Conservation (phyloP, 1,140 invertebrate species). For the Rhyacophila brunnea region DNA sequence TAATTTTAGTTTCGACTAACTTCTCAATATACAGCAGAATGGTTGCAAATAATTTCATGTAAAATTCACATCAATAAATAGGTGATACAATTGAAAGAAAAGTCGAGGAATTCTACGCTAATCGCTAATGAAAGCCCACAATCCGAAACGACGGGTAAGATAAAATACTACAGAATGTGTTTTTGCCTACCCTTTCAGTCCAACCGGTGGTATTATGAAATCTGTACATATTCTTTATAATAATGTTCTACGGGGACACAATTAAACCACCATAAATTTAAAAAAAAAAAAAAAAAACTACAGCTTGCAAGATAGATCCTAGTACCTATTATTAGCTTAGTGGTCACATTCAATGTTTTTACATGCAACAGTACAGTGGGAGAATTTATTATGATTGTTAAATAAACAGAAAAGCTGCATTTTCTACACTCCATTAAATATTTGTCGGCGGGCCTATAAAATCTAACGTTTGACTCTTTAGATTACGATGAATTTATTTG, state of each 20-base stretch:
- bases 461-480: not conserved
- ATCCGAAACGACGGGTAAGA: not conserved
- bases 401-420: constrained; percentile 1
- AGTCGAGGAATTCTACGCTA: not conserved
- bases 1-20: no score
- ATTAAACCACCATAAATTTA: constrained; percentile 30
- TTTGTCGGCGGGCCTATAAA: not conserved
- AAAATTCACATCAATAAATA: no score
- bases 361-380: constrained; percentile 20
- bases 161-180: not conserved
- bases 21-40: no score
- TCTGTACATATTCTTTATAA: constrained; percentile 23
- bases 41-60: no score
- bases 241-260: constrained; percentile 18
- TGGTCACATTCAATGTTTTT: constrained; percentile 27
- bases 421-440: not conserved
- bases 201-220: constrained; percentile 8
- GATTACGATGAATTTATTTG: no score
- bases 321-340: constrained; percentile 10
- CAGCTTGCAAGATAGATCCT: constrained; percentile 21
- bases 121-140: constrained; percentile 10
- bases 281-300: constrained; percentile 26
- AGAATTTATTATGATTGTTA: not conserved
- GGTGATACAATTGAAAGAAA: no score
- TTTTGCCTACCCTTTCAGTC: constrained; percentile 13